phyloP scores from a whole-genome alignment of 2,888 invertebrate species.

The Dione juno region DNA sequence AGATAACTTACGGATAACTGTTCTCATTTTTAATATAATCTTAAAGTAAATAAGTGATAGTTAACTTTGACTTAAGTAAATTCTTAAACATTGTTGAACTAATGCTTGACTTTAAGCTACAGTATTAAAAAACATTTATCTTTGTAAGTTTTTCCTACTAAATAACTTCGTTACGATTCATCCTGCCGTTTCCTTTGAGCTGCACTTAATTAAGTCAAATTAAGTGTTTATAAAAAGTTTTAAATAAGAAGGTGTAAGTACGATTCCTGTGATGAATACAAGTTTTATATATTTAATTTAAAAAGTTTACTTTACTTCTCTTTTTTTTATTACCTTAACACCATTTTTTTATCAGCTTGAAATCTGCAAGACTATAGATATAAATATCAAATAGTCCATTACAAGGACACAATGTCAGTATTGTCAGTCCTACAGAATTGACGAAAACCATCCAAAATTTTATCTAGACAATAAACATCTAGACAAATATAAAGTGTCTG shows the following conservation, averaged over 20 bases:
- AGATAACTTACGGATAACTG: too few species aligned
- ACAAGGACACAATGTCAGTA: too few species aligned
- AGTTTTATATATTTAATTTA: too few species aligned
- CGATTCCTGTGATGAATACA: neutral
- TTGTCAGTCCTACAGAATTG: too few species aligned
- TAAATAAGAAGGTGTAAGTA: neutral
- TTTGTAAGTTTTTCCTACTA: conserved; percentile 17
- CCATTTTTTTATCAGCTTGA: too few species aligned
- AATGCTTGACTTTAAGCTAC: conserved; percentile 4
- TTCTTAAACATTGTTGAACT: conserved; percentile 5
- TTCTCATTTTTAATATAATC: neutral
- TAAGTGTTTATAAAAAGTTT: neutral
- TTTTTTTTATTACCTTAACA: too few species aligned
- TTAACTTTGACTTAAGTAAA: neutral
- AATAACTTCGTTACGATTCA: conserved; percentile 11
- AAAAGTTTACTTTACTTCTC: too few species aligned
- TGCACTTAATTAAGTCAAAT: conserved; percentile 6
- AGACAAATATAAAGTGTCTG: too few species aligned
- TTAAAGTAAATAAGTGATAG: neutral
- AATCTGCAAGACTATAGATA: too few species aligned
- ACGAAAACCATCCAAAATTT: too few species aligned
- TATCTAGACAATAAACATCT: too few species aligned
- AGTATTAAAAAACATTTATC: conserved; percentile 14
- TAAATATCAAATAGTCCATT: too few species aligned
- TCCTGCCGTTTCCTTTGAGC: neutral